Conservation (phyloP, 1,140 invertebrate species). For the Holotrichia oblita region DNA sequence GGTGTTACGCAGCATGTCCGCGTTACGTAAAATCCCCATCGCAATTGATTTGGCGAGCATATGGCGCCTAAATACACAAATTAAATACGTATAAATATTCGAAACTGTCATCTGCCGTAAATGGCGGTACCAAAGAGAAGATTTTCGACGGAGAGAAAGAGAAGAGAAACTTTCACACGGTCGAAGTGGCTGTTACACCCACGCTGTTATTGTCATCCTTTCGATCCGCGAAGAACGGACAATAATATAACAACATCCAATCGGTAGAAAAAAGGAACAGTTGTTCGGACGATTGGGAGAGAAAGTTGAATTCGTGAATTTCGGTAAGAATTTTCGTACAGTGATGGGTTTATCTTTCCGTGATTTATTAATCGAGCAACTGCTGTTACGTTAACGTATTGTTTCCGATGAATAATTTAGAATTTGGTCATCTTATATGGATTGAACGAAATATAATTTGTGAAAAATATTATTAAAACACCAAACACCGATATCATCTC, state of each 20-base stretch:
- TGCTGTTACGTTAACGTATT: neutral
- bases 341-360: neutral
- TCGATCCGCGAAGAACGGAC: neutral
- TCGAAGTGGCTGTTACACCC: neutral
- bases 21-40: neutral
- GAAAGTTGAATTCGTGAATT: neutral
- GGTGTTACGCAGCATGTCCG: too few species aligned
- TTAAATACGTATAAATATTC: slow-evolving; percentile 21
- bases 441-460: too few species aligned
- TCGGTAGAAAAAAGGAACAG: neutral
- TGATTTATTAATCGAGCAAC: neutral
- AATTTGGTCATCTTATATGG: too few species aligned
- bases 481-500: too few species aligned
- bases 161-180: slow-evolving; percentile 9
- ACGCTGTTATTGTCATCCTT: neutral
- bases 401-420: neutral
- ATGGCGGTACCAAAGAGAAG: neutral
- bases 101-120: neutral
- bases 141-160: neutral
- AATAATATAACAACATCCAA: neutral
- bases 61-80: slow-evolving; percentile 16
- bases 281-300: neutral
- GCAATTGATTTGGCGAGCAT: slow-evolving; percentile 2
- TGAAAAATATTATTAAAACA: too few species aligned
- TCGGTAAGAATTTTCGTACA: neutral